Percentiles rank a stretch among this genome's conserved stretches.
phyloP scores from a whole-genome alignment of 2,797 vertebrate genomes.

The Malacoraja senta region DNA sequence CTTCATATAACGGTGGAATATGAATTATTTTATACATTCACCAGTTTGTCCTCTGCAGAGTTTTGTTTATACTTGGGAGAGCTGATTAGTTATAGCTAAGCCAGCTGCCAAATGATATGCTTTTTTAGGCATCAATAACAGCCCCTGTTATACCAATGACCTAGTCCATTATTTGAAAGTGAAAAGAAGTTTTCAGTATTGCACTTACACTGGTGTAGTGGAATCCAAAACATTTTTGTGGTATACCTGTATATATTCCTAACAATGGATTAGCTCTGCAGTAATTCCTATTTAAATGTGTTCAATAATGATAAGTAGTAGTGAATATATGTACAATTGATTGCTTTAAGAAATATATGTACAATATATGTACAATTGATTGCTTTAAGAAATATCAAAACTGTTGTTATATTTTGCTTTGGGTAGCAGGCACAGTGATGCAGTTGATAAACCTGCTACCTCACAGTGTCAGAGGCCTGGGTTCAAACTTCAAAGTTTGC shows the following conservation, averaged over 20 bases:
- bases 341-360: background rate
- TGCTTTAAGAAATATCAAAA: background rate
- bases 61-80: background rate
- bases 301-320: background rate
- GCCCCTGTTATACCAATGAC: background rate
- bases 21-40: background rate
- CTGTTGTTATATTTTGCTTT: background rate
- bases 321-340: background rate
- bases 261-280: background rate
- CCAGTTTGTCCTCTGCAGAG: background rate
- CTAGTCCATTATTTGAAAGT: background rate
- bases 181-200: background rate
- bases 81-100: background rate
- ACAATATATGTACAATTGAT: background rate
- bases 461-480: no score
- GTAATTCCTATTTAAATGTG: background rate
- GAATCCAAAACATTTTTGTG: background rate
- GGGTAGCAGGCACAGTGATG: no score
- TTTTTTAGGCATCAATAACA: background rate
- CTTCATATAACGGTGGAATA: background rate
- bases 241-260: background rate
- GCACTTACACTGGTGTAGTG: no score
- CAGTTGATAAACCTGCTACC: no score
- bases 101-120: background rate
- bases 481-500: no score